These are phyloP conservation scores for Tricholauxania praeusta DNA, from an alignment of 2,888 invertebrate genomes.

Conservation along the genomic window DNA sequence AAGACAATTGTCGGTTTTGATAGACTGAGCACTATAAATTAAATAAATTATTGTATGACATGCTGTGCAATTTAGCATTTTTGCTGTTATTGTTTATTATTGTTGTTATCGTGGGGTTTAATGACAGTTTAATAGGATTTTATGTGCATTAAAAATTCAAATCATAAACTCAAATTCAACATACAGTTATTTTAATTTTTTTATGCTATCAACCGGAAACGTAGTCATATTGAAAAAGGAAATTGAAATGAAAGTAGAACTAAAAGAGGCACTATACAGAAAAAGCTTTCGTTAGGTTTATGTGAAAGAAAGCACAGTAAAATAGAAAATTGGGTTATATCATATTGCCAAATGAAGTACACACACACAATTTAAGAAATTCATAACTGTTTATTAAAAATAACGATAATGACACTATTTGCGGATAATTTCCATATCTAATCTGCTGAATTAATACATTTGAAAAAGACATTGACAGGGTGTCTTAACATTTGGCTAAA, in stretches of 20 bases:
- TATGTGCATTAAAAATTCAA: neutral
- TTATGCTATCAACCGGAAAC: conserved; percentile 12
- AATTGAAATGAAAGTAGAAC: conserved; percentile 8
- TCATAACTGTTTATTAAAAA: no score
- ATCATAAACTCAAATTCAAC: conserved; percentile 21
- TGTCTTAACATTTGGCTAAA: no score
- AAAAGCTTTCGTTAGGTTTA: no score
- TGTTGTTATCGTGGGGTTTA: conserved; percentile 16
- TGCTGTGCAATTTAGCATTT: conserved; percentile 18
- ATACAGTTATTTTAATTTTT: neutral
- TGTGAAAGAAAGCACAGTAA: no score
- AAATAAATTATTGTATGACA: conserved; percentile 21
- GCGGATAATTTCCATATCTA: no score
- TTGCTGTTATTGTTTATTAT: conserved; percentile 4
- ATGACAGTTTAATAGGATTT: conserved; percentile 13
- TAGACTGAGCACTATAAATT: conserved; percentile 16
- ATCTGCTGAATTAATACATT: no score
- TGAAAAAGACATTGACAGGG: no score
- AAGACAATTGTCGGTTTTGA: conserved; percentile 4
- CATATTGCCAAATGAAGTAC: no score
- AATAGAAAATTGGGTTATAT: no score
- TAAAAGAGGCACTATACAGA: neutral
- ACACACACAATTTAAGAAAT: no score
- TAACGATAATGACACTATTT: no score
- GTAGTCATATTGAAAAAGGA: conserved; percentile 3